Evolutionary conservation across 92 coral and sea anemone genomes (phyloP), one percentile per base, ranked within the genome.

Genomic region (Metridium senile): DNA sequence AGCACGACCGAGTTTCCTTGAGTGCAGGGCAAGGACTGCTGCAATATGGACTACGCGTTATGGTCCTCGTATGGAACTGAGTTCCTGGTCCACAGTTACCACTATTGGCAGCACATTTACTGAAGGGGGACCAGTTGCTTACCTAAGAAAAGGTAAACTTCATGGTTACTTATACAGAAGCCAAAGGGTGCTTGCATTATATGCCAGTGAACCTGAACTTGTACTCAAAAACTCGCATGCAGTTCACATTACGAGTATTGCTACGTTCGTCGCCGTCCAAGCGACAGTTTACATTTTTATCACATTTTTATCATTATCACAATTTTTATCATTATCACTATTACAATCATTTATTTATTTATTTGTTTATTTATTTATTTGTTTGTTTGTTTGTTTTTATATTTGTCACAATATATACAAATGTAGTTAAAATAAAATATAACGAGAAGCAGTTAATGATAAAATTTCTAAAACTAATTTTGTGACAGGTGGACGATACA

Each of bases 21-120:
- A 83, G 80, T 1, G 90, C 10, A 1, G 97, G 97, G 33, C 99
- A 95, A 27, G 93, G 45, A 0, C 64, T 0, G 83, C 99, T 92
- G 85, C 99, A 95, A 70, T 92, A 95, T 0, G 90, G 97, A 8
- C 63, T 74, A 11, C 95, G 85, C 1, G 78, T 87, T 9, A 95
- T 78, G 1, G 59, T 75, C 1, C 99, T 90, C 20, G 86, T 75
- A 20, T 87, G 97, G 1, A 46, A 52, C 68, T 88, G 88, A 21
- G 88, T 78, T 0, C 99, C 99, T 0, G 84, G 74, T 11, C 99
- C 99, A 63, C 99, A 95, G 59, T 66, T 91, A 34, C 96, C 96
- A 64, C 87, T 95, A 11, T 68, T 82, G 1, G 99, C 76, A 9
- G 80, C 27, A 34, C 99, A 95, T 2, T 87, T 51, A 49, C 77